Conservation (phyloP, 2,113 vertebrate genomes). For the Triplophysa dalaica region DNA sequence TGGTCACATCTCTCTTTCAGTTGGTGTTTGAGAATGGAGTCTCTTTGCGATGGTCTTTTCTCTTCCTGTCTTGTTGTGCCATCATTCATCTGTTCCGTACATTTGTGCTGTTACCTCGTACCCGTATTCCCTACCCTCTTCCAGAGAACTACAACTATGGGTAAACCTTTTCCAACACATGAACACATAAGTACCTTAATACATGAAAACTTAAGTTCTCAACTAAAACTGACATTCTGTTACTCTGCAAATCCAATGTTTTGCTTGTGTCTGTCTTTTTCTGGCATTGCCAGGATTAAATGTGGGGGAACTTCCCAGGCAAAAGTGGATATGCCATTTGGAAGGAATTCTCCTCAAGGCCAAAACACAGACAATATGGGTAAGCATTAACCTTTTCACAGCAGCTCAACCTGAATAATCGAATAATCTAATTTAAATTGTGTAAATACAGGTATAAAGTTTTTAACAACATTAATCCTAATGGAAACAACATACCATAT, state of each 20-base stretch:
- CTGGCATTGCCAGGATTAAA: constrained; percentile 56
- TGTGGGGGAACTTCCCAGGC: constrained; percentile 52
- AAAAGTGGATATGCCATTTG: constrained; percentile 25
- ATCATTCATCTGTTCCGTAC: constrained; percentile 81
- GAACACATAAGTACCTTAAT: no score
- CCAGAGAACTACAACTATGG: constrained; percentile 82
- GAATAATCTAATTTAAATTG: background rate
- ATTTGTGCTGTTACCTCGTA: constrained; percentile 82
- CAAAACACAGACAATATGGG: constrained; percentile 50
- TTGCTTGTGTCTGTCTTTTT: background rate
- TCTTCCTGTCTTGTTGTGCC: constrained; percentile 82
- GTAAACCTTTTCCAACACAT: constrained; percentile 64
- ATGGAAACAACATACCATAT: no score
- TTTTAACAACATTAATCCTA: no score
- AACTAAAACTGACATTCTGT: background rate
- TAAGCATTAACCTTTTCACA: constrained; percentile 27
- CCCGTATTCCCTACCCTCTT: constrained; percentile 81
- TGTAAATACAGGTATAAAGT: no score
- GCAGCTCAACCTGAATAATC: background rate
- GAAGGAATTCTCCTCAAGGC: background rate
- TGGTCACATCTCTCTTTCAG: constrained; percentile 62
- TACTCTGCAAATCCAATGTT: background rate
- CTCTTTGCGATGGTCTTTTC: constrained; percentile 76
- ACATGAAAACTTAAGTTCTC: no score
- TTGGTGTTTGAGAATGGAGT: constrained; percentile 77